phyloP scores from a whole-genome alignment of 2,888 invertebrate genomes.

The Pheosia gnoma region DNA sequence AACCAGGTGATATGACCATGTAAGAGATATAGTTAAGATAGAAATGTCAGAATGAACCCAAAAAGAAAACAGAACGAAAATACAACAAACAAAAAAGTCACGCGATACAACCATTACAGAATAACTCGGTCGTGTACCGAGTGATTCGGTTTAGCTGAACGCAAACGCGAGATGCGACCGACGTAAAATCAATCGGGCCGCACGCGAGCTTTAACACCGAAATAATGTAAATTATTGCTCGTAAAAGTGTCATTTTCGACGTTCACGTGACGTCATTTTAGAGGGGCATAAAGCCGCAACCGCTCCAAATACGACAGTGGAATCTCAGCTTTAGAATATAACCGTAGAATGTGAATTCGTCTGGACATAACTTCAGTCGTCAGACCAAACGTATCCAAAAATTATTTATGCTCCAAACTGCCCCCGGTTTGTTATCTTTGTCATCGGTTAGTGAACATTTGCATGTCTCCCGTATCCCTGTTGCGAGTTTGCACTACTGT shows the following conservation, averaged over 20 bases:
- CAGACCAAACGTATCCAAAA: slow-evolving; percentile 55
- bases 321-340: slow-evolving; percentile 48
- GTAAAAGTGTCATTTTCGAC: slow-evolving; percentile 83
- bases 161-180: slow-evolving; percentile 79
- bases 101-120: slow-evolving; percentile 79
- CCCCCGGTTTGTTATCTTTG: slow-evolving; percentile 71
- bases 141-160: slow-evolving; percentile 79
- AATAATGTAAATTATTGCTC: slow-evolving; percentile 83
- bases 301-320: slow-evolving; percentile 27
- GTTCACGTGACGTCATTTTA: slow-evolving; percentile 77
- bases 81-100: slow-evolving; percentile 64
- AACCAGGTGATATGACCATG: slow-evolving; percentile 12
- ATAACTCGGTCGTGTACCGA: slow-evolving; percentile 75
- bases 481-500: slow-evolving; percentile 40
- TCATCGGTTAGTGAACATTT: slow-evolving; percentile 69
- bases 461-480: slow-evolving; percentile 56
- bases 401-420: slow-evolving; percentile 66
- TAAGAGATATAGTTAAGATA: slow-evolving; percentile 19
- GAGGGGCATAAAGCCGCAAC: slow-evolving; percentile 43
- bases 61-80: slow-evolving; percentile 55
- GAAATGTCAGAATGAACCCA: slow-evolving; percentile 32
- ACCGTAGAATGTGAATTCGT: slow-evolving; percentile 44
- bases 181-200: slow-evolving; percentile 81
- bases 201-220: slow-evolving; percentile 81
- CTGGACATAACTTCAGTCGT: slow-evolving; percentile 24